These are phyloP conservation scores for Pseudochirops corinnae DNA, from an alignment of 2,797 vertebrate species.

Conservation along the genomic window DNA sequence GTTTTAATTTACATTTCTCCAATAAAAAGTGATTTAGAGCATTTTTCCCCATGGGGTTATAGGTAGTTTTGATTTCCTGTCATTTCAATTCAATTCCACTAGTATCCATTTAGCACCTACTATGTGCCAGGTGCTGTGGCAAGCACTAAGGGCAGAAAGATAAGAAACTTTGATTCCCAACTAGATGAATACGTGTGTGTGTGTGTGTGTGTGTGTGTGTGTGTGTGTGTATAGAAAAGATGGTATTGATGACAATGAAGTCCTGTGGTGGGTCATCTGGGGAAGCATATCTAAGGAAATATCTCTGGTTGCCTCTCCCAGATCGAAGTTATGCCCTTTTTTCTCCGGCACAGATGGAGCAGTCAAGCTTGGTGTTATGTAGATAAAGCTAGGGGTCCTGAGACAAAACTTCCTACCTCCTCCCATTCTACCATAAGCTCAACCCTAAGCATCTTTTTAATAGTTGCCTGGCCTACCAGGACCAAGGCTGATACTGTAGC, in stretches of 20 bases:
- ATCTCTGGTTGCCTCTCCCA: background rate
- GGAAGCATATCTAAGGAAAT: background rate
- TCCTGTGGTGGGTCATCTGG: background rate
- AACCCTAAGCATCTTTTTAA: background rate
- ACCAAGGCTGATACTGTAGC: background rate
- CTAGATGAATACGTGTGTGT: background rate
- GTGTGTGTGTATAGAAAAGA: background rate
- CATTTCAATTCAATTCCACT: background rate
- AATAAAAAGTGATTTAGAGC: background rate
- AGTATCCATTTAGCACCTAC: background rate
- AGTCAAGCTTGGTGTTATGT: background rate
- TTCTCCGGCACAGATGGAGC: background rate
- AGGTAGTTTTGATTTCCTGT: background rate
- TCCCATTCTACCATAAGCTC: background rate
- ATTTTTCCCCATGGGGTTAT: background rate
- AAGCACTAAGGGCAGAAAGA: background rate
- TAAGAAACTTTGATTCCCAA: background rate
- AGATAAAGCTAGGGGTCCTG: background rate
- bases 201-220: too few species aligned
- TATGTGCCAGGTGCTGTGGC: background rate
- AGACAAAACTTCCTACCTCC: background rate
- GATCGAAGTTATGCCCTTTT: background rate
- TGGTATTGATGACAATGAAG: background rate
- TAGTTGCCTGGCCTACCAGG: background rate
- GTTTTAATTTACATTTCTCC: background rate